A percentile compares a stretch with the other conserved stretches of the same genome.
These are phyloP conservation scores for Neoitamus cyanurus DNA, from an alignment of 2,888 invertebrate species.

Conservation along the genomic window DNA sequence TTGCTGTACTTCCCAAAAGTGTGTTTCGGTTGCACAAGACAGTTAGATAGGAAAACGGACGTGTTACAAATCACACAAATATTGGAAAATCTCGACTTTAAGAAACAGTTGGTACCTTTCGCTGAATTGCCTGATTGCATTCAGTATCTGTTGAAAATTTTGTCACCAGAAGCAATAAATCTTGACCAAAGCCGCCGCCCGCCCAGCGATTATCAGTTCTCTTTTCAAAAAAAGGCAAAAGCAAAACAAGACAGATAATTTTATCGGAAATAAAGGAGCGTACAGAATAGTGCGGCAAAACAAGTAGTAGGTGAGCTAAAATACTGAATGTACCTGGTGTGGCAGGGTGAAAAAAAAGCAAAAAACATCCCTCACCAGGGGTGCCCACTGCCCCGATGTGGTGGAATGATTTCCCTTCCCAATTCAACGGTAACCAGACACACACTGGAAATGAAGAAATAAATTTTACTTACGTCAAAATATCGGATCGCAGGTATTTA, in stretches of 20 bases:
- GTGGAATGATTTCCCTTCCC: neutral
- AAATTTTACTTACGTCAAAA: conserved; percentile 54
- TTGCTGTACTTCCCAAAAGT: no score
- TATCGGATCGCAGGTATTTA: conserved; percentile 51
- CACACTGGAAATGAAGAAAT: conserved; percentile 51
- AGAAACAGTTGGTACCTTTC: neutral
- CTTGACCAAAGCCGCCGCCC: neutral
- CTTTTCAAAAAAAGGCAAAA: neutral
- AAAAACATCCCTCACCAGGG: conserved; percentile 13
- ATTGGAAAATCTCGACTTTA: neutral
- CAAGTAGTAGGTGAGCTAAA: neutral
- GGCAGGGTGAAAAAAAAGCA: neutral
- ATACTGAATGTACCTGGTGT: neutral
- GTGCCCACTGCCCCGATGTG: neutral
- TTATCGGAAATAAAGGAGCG: neutral
- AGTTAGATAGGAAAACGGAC: no score
- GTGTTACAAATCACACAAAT: no score
- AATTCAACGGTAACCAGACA: neutral
- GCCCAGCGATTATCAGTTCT: neutral
- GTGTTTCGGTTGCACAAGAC: no score
- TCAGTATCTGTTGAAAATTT: neutral
- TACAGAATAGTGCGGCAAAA: neutral
- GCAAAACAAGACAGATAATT: neutral
- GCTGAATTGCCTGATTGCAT: neutral
- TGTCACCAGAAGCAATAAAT: neutral